Evolutionary conservation across 2,888 invertebrate genomes (phyloP), one percentile per base, ranked within the genome.

Genomic region (Drosophila eohydei): DNA sequence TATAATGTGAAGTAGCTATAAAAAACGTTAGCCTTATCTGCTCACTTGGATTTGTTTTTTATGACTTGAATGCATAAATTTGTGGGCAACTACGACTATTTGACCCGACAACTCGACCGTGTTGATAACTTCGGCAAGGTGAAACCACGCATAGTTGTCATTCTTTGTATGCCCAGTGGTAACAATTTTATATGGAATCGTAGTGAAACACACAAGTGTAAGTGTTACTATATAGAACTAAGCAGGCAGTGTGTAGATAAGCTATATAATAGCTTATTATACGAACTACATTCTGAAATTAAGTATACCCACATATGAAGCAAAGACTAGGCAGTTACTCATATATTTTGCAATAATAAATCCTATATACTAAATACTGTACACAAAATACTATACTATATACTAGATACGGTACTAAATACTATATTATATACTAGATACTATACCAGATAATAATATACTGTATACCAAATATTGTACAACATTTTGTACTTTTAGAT

Each of bases 11-110:
- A 85, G 90, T 83, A 85, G 60, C 76, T 56, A 90, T 87, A 78
- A 90, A 87, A 77, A 26, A 16, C 67, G 52, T 71, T 54, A 44
- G n/a, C 57, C 62, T 74, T 72, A 75, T 80, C 74, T 78, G 69
- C 58, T 73, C 43, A 43, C 50, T 78, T 78, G 71, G 70, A 67
- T 78, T 80, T 66, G 67, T 60, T 74, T 54, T 72, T 89, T 83
- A 89, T 88, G 86, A 85, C 88, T 74, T 76, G 83, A 81, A 83
- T 88, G 81, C 85, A 90, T 90, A 88, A 89, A 89, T 87, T 89
- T 77, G 63, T 66, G 38, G 51, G 12, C 56, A 58, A 68, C 34
- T 60, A 70, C 32, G 41, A 48, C 41, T 36, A 58, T 64, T 55
- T 55, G 51, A 55, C 55, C 55, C 59, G 57, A 57, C 67, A 66